Evolutionary conservation across 2,797 vertebrate species (phyloP), one percentile per base, ranked within the genome.

Genomic region (Gambusia yucatana): DNA sequence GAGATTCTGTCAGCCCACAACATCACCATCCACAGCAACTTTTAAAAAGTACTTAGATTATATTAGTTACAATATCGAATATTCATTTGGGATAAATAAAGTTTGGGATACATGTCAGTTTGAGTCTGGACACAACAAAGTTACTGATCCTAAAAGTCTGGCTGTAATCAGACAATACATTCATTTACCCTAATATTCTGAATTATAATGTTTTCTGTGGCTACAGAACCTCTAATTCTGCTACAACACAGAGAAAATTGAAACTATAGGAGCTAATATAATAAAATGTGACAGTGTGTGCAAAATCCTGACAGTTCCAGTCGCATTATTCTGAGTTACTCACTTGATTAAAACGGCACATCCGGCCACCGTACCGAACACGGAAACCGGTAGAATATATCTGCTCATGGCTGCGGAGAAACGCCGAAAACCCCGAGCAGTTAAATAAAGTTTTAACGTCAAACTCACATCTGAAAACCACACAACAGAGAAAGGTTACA

Each of bases 271-370:
- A 59, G 57, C 52, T 55, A 22, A 55, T 8, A n/a, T 10, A 10
- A 61, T 5, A 30, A 57, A 28, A 57, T n/a, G 22, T 57, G 55
- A 57, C 25, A 48, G 17, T 33, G 30, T 61, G 28, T 33, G 25
- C 28, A 28, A 57, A 43, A 3, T 67, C 65, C 61, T 36, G 14
- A 17, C 28, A 4, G 33, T 39, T 8, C 6, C 30, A 39, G 61
- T 10, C 33, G 2, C 33, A 2, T 67, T 11, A 67, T 6, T 14
- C 39, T n/a, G 25, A 44, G 10, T 28, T 67, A 96, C 95, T 96
- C 85, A 96, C 95, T 95, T 96, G 20, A 96, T 61, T 81, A 96
- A 84, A 79, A 95, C 95, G 30, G 94, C 94, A 61, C 82, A 70
- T 71, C 96, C 96, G 73, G 93, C 69, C 73, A 92, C 92, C 6